phyloP scores from a whole-genome alignment of 2,888 invertebrate genomes.

The Pristionchus fissidentatus region DNA sequence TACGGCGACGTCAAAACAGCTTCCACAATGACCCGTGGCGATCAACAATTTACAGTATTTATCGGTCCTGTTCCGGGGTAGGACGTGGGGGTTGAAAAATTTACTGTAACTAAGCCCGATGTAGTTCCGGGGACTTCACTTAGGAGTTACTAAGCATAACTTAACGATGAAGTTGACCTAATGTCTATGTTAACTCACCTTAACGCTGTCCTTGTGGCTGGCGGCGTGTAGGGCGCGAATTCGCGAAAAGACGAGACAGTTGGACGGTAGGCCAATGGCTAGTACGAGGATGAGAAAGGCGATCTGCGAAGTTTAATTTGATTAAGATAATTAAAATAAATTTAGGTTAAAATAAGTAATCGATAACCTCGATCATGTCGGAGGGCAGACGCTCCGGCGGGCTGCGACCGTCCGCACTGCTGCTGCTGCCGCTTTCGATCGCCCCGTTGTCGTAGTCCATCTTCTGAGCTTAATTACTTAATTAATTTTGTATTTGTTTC shows the following conservation, averaged over 20 bases:
- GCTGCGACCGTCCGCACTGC: neutral
- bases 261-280: constrained; percentile 67
- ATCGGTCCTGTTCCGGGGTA: too few relatives aligned
- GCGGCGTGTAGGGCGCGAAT: constrained; percentile 61
- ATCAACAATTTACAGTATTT: too few relatives aligned
- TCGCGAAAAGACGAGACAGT: constrained; percentile 65
- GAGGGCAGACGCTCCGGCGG: neutral
- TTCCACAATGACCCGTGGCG: too few relatives aligned
- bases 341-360: neutral
- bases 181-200: constrained; percentile 54
- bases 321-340: neutral
- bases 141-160: neutral
- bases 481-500: neutral
- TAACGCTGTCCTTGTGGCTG: constrained; percentile 64
- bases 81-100: too few relatives aligned
- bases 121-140: neutral
- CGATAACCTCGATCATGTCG: neutral
- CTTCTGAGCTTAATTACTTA: neutral
- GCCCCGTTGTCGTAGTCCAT: neutral
- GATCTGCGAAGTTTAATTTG: neutral
- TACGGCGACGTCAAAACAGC: too few relatives aligned
- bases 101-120: too few relatives aligned
- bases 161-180: neutral
- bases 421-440: neutral
- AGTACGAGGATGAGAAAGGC: constrained; percentile 24